These are phyloP conservation scores for silkworm (Bombyx mori) DNA, from an alignment of 1,140 invertebrate genomes.

Conservation along the genomic window ASM3026992v2 NC_085129.1:10591501-10592000, in stretches of 20 bases:
- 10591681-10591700: constrained; percentile 63
- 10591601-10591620: no score
- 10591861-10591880: constrained; percentile 65
- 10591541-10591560: no score
- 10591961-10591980: constrained; percentile 54
- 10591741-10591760: constrained; percentile 64
- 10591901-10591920: constrained; percentile 48
- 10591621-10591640: no score
- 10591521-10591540: no score
- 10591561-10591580: no score
- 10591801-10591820: background rate
- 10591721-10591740: constrained; percentile 42
- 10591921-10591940: constrained; percentile 36
- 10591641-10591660: no score
- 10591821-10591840: no score
- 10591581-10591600: no score
- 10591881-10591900: constrained; percentile 54
- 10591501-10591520: no score
- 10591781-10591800: constrained; percentile 49
- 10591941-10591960: constrained; percentile 63
- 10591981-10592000: constrained; percentile 17
- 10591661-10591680: constrained; percentile 1
- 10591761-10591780: constrained; percentile 42
- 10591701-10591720: constrained; percentile 68
- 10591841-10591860: constrained; percentile 12